Evolutionary conservation across 2,797 vertebrate species (phyloP), one percentile per base, ranked within the genome.

Genomic region (Enteromius unitaeniatus): DNA sequence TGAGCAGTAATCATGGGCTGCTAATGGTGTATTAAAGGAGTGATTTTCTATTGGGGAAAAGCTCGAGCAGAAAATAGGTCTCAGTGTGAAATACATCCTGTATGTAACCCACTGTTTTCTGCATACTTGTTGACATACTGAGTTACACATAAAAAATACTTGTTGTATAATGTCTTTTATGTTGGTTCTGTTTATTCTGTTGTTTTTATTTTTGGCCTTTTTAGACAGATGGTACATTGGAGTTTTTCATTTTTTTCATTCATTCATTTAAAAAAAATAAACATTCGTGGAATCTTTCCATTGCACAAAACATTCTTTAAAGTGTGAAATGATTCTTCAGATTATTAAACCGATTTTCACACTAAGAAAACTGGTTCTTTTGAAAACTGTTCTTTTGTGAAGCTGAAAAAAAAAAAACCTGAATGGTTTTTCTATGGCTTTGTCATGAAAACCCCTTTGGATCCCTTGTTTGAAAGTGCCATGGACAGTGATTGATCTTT

Each of bases 401-500:
- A 31, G 1, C n/a, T n/a, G n/a, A n/a, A n/a, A n/a, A n/a, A n/a
- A n/a, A n/a, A n/a, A n/a, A n/a, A n/a, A n/a, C 28, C 17, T 21
- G 3, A 13, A 4, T 19, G 5, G 10, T 64, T 64, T 3, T n/a
- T 55, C 49, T 55, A 65, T 34, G 28, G 28, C 62, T 65, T 65
- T 34, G 23, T 11, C 21, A 0, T 2, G 19, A 74, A 55, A 53
- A 8, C 49, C 49, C 11, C 3, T 19, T n/a, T 37, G 11, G 49
- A 74, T 15, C 31, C 11, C 3, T 55, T 75, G 65, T 68, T 40
- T 37, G 23, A 15, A 75, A 55, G 49, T n/a, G 47, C 47, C 26
- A 31, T 31, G 26, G 19, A 21, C 83, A 79, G 34, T 26, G 69
- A 78, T 88, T 78, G 80, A 69, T 88, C 37, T 81, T 85, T 64